Evolutionary conservation across 2,113 vertebrate genomes (phyloP), one percentile per base, ranked within the genome.

Genomic region (Oenanthe oenanthe): DNA sequence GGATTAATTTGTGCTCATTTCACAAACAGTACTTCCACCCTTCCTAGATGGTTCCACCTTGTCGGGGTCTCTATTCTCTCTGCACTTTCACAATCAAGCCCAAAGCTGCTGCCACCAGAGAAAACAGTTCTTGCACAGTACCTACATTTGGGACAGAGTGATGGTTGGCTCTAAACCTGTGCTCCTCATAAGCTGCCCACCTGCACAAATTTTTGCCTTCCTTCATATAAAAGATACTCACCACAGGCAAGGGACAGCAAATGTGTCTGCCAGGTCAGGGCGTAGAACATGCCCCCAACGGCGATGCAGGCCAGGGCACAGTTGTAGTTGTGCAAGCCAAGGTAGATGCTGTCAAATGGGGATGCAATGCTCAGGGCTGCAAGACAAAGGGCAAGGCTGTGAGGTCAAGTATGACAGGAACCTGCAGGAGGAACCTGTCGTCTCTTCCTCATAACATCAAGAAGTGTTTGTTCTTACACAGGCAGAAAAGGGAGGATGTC

Each of bases 251-350:
- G 95, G 3, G 99, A 98, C 74, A 99, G 97, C 79, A 99, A 75
- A 75, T 99, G 99, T 9, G 98, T 98, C 97, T 99, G 99, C 99
- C 99, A 99, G 65, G 99, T 99, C 60, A 99, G 98, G 12, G 98
- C 99, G 0, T 99, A 99, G 97, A 99, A 99, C 99, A 99, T 98
- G 71, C 99, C 99, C 36, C 99, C 99, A 0, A 98, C 96, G 0
- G 99, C 99, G 3, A 98, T 98, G 95, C 99, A 99, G 3, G 99
- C 98, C 7, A 99, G 97, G 31, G 98, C 99, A 2, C 98, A 98
- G 97, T 99, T 99, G 97, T 99, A 99, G 56, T 99, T 99, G 98
- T 99, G 99, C 42, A 99, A 97, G 40, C 99, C 99, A 58, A 98
- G 96, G 92, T 99, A 99, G 95, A 99, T 98, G 12, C 96, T 98